Conservation (phyloP, 2,888 invertebrate species). For the Diachrysia chrysitis region DNA sequence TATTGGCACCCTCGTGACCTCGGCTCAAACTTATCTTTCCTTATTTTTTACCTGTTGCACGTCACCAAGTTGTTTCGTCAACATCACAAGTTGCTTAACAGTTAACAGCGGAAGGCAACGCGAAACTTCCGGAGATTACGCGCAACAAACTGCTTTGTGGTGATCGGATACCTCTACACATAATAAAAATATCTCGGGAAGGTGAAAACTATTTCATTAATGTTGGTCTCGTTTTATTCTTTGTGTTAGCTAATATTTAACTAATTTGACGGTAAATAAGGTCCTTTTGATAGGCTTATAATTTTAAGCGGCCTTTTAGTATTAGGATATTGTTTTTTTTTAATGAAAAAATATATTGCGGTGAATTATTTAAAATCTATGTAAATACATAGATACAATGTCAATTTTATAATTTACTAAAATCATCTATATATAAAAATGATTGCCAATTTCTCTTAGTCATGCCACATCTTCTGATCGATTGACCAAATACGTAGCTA, state of each 20-base stretch:
- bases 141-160: conserved; percentile 23
- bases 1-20: conserved; percentile 6
- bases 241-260: neutral
- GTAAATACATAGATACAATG: too few relatives aligned
- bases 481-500: too few relatives aligned
- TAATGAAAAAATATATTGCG: too few relatives aligned
- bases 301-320: too few relatives aligned
- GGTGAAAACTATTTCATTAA: neutral
- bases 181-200: neutral
- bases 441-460: too few relatives aligned
- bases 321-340: too few relatives aligned
- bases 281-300: too few relatives aligned
- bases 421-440: too few relatives aligned
- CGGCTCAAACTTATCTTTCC: neutral
- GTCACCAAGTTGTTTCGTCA: conserved; percentile 18
- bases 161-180: conserved; percentile 13
- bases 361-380: too few relatives aligned
- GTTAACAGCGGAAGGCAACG: conserved; percentile 29
- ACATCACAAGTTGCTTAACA: conserved; percentile 15
- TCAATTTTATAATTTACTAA: too few relatives aligned
- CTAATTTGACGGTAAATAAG: neutral
- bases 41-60: conserved; percentile 19
- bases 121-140: conserved; percentile 22
- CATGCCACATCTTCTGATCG: too few relatives aligned
- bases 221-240: neutral